Evolutionary conservation across 1,140 invertebrate genomes (phyloP).

Genomic region (Atopsyche davidsoni): DNA sequence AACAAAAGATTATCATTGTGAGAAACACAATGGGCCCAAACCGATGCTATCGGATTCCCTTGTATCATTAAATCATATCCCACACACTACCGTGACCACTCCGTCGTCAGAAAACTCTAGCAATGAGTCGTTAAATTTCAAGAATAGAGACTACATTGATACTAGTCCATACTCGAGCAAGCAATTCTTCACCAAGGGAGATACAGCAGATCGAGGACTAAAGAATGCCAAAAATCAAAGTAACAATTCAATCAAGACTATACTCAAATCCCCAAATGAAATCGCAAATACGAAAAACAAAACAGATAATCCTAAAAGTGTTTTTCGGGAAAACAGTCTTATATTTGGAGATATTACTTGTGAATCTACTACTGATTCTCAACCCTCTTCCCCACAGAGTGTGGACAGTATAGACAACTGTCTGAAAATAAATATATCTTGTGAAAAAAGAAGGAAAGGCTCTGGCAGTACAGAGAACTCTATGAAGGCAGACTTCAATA

Average conservation of each 20-base stretch:
- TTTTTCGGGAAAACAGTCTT: constrained; percentile 27
- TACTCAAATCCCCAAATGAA: constrained; percentile 11
- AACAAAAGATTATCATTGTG: constrained; percentile 27
- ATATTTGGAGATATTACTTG: constrained; percentile 28
- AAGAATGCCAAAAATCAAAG: constrained; percentile 1
- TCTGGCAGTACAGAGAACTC: constrained; percentile 6
- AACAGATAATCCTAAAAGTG: constrained; percentile 25
- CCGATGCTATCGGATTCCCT: constrained; percentile 26
- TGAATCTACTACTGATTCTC: constrained; percentile 23
- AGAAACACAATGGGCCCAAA: constrained; percentile 27
- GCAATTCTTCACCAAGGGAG: not conserved
- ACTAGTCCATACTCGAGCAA: constrained; percentile 7
- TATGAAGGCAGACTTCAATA: not conserved
- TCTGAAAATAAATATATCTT: constrained; percentile 13
- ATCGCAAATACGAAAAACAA: constrained; percentile 3
- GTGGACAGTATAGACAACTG: constrained; percentile 7
- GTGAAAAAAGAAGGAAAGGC: constrained; percentile 9
- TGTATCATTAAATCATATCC: constrained; percentile 21
- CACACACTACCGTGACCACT: constrained; percentile 11
- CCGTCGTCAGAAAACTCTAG: constrained; percentile 23
- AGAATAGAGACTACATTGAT: constrained; percentile 18
- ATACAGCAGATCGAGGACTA: constrained; percentile 5
- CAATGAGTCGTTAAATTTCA: constrained; percentile 23
- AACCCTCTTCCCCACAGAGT: constrained; percentile 21
- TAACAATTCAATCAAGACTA: constrained; percentile 15